Percentiles rank a stretch among this genome's conserved stretches.
Conservation (phyloP, 2,797 vertebrate species). For the Gymnothorax javanicus region DNA sequence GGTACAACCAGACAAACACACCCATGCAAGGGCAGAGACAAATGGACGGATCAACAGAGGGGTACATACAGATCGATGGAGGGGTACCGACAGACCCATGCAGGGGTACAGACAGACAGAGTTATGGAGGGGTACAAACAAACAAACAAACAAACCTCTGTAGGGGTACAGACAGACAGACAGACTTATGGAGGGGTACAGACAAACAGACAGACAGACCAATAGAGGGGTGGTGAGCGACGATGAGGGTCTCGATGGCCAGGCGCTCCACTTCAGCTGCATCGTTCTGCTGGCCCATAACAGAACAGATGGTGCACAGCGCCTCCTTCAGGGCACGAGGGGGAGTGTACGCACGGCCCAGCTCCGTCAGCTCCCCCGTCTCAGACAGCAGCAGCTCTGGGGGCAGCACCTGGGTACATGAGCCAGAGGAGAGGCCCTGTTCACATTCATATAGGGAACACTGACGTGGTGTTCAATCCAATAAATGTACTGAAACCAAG, state of each 20-base stretch:
- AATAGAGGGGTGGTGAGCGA: slow-evolving; percentile 90
- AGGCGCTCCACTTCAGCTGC: slow-evolving; percentile 76
- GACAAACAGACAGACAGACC: slow-evolving; percentile 67
- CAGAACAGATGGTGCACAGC: slow-evolving; percentile 79
- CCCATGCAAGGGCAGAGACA: slow-evolving; percentile 79
- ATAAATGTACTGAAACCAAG: not conserved
- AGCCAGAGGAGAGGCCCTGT: not conserved
- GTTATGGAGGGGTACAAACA: not conserved
- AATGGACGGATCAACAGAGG: not conserved
- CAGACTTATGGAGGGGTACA: not conserved
- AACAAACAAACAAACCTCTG: not conserved
- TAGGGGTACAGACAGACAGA: accelerated
- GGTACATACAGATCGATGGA: not conserved
- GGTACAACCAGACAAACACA: slow-evolving; percentile 47
- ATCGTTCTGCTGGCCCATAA: slow-evolving; percentile 80
- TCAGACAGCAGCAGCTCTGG: slow-evolving; percentile 80
- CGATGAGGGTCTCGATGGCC: slow-evolving; percentile 84
- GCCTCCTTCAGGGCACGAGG: slow-evolving; percentile 86
- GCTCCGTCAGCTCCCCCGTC: slow-evolving; percentile 82
- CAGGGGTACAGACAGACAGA: not conserved
- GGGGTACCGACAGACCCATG: accelerated
- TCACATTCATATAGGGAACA: not conserved
- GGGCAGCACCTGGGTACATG: slow-evolving; percentile 76
- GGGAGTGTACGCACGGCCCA: slow-evolving; percentile 77
- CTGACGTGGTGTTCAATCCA: not conserved